A percentile compares a stretch with the other conserved stretches of the same genome.
These are phyloP conservation scores for Cynopterus brachyotis DNA, from an alignment of 2,113 vertebrate species.

Conservation along the genomic window DNA sequence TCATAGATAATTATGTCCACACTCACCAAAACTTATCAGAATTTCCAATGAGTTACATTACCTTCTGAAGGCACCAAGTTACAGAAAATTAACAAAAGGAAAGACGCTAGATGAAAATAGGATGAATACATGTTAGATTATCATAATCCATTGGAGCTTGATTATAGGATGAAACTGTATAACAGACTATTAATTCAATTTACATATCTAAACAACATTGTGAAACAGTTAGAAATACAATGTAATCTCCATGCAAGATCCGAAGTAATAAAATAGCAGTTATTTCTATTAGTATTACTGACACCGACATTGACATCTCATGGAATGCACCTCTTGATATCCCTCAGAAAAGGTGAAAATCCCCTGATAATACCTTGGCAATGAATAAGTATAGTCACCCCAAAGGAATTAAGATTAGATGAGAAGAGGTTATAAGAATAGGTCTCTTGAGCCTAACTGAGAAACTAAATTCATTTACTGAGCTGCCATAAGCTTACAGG, in stretches of 20 bases:
- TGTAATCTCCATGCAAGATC: conserved; percentile 52
- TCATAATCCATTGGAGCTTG: conserved; percentile 1
- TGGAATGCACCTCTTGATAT: conserved; percentile 57
- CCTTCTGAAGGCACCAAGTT: conserved; percentile 1
- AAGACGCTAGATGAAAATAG: not conserved
- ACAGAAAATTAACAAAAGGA: not conserved
- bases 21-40: conserved; percentile 35
- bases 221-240: conserved; percentile 47
- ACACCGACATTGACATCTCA: not conserved
- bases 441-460: conserved; percentile 29
- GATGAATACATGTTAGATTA: not conserved
- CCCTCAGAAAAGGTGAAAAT: conserved; percentile 59
- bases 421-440: conserved; percentile 52
- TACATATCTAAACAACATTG: conserved; percentile 34
- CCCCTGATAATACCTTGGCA: conserved; percentile 14
- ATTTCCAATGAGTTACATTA: conserved; percentile 27
- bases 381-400: conserved; percentile 46
- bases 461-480: conserved; percentile 61
- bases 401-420: conserved; percentile 62
- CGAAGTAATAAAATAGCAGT: conserved; percentile 17
- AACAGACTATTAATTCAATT: conserved; percentile 38
- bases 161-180: conserved; percentile 1
- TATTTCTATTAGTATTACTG: conserved; percentile 49
- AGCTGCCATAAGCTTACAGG: conserved; percentile 29
- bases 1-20: conserved; percentile 20